phyloP scores from a whole-genome alignment of 2,888 invertebrate genomes.

The Trissolcus japonicus region DNA sequence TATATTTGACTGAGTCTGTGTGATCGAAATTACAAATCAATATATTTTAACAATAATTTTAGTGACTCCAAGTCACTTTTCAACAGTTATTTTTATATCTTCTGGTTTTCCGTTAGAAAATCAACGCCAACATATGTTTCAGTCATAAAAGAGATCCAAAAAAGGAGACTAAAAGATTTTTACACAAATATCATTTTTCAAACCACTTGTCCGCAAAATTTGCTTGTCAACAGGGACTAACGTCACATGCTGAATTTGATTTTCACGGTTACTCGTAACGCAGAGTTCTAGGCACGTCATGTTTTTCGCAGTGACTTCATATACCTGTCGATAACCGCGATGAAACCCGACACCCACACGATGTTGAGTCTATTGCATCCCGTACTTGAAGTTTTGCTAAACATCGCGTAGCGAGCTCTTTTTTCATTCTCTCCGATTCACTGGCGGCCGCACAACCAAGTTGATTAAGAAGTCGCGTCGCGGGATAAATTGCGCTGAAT shows the following conservation, averaged over 20 bases:
- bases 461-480: slow-evolving; percentile 42
- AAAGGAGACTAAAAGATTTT: not conserved
- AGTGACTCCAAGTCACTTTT: no score
- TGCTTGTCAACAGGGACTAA: slow-evolving; percentile 18
- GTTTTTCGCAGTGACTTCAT: slow-evolving; percentile 44
- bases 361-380: slow-evolving; percentile 55
- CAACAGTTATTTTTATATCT: no score
- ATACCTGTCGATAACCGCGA: slow-evolving; percentile 57
- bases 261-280: slow-evolving; percentile 35
- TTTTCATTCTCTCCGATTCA: slow-evolving; percentile 27
- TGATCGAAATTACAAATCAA: no score
- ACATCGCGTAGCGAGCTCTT: slow-evolving; percentile 26
- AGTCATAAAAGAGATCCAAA: no score
- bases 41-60: no score
- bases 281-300: slow-evolving; percentile 26
- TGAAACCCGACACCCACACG: slow-evolving; percentile 54
- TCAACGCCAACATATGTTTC: no score
- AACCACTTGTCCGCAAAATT: not conserved
- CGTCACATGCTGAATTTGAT: slow-evolving; percentile 35
- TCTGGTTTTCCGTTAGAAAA: not conserved
- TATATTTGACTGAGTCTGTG: no score
- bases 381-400: slow-evolving; percentile 38
- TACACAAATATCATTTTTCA: not conserved
- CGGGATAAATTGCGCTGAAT: slow-evolving; percentile 17
- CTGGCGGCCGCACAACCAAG: slow-evolving; percentile 10